Evolutionary conservation across 2,888 invertebrate species (phyloP).

Genomic region (Ormyrus thymus): DNA sequence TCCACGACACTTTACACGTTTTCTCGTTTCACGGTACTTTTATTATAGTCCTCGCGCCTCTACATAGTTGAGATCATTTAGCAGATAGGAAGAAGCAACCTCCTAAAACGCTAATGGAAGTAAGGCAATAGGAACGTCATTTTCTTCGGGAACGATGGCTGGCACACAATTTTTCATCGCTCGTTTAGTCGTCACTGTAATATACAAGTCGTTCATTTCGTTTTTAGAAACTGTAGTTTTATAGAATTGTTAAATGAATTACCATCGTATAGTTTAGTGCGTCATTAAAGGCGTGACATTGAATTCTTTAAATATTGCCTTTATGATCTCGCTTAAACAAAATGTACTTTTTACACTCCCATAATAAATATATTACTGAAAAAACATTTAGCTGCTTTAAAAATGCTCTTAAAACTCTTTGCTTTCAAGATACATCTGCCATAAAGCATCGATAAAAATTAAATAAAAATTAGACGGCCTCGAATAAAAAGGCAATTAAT

Average conservation of each 20-base stretch:
- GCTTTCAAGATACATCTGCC: too few relatives aligned
- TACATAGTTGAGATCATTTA: not conserved
- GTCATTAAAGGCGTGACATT: not conserved
- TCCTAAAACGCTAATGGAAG: not conserved
- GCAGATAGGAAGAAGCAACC: too few relatives aligned
- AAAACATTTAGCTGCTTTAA: not conserved
- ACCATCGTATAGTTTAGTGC: not conserved
- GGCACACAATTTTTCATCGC: conserved; percentile 1
- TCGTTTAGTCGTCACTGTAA: not conserved
- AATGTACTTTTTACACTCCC: not conserved
- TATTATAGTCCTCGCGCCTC: conserved; percentile 3
- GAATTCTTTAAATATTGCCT: too few relatives aligned
- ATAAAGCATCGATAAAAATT: too few relatives aligned
- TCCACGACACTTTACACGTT: conserved; percentile 12
- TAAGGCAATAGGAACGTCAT: conserved; percentile 16
- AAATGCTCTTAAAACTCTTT: too few relatives aligned
- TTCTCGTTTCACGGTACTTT: conserved; percentile 27
- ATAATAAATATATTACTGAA: not conserved
- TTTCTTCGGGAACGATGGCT: conserved; percentile 19
- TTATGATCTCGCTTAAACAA: not conserved
- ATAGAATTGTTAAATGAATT: conserved; percentile 8
- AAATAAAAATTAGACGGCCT: too few relatives aligned
- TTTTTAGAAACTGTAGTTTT: not conserved
- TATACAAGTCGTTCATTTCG: not conserved
- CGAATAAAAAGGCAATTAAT: too few relatives aligned